Percentiles rank a stretch among this genome's conserved stretches.
Conservation (phyloP, 2,113 vertebrate species). For the Oryctolagus cuniculus region DNA sequence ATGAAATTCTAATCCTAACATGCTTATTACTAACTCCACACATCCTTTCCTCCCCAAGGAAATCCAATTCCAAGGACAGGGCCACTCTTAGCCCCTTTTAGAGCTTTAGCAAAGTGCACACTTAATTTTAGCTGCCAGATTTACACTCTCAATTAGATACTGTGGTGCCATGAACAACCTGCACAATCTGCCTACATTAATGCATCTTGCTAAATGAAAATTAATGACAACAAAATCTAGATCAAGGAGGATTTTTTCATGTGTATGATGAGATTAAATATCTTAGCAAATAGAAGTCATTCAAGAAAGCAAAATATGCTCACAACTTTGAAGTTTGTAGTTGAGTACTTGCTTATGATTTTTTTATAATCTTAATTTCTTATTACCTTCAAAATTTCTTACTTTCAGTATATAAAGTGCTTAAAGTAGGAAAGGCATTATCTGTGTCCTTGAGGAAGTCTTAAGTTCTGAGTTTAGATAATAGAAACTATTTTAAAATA, state of each 20-base stretch:
- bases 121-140: not conserved
- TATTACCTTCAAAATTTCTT: not conserved
- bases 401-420: not conserved
- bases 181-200: not conserved
- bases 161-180: not conserved
- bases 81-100: not conserved
- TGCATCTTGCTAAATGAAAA: not conserved
- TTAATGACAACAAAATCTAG: not conserved
- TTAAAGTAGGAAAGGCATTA: not conserved
- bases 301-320: not conserved
- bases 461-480: not conserved
- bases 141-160: not conserved
- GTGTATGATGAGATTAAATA: not conserved
- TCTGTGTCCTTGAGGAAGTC: not conserved
- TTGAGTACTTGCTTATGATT: not conserved
- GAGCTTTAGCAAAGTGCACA: not conserved
- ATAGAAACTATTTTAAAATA: not conserved
- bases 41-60: not conserved
- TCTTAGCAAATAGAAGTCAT: not conserved
- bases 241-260: not conserved
- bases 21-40: not conserved
- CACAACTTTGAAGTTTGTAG: not conserved
- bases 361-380: not conserved
- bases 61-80: not conserved
- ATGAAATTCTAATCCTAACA: not conserved